Evolutionary conservation across 2,113 vertebrate species (phyloP).

Genomic region (Mobula hypostoma): DNA sequence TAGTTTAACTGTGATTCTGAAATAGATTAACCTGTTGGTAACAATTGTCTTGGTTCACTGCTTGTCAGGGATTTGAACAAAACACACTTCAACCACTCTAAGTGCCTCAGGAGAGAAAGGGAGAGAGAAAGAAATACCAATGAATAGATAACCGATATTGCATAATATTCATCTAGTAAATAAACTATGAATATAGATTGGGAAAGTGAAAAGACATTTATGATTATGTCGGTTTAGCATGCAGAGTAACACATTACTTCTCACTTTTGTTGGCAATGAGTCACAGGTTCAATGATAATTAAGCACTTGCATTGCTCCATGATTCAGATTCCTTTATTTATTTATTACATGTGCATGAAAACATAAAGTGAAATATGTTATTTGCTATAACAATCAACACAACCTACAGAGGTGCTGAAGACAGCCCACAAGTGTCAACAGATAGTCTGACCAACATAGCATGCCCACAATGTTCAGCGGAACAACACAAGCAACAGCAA

Average conservation of each 20-base stretch:
- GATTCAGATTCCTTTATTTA: too few relatives aligned
- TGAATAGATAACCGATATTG: not conserved
- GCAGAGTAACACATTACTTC: not conserved
- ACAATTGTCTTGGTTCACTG: not conserved
- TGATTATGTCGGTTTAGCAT: not conserved
- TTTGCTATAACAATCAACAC: too few relatives aligned
- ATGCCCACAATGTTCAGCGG: too few relatives aligned
- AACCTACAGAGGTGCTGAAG: too few relatives aligned
- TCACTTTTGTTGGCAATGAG: not conserved
- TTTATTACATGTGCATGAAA: too few relatives aligned
- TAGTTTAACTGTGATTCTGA: not conserved
- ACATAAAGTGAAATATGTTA: too few relatives aligned
- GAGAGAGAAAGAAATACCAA: not conserved
- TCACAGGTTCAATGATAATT: not conserved
- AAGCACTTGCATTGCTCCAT: not conserved
- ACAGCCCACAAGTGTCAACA: too few relatives aligned
- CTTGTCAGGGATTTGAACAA: constrained; percentile 3
- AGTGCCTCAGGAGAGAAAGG: not conserved
- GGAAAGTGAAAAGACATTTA: not conserved
- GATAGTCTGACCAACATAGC: too few relatives aligned
- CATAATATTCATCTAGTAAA: not conserved
- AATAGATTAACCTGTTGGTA: not conserved
- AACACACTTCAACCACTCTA: not conserved
- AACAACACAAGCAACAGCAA: too few relatives aligned
- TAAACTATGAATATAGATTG: not conserved